Percentiles rank a stretch among this genome's conserved stretches.
These are phyloP conservation scores for Sialis fuliginosa DNA, from an alignment of 2,888 invertebrate genomes.

Conservation along the genomic window DNA sequence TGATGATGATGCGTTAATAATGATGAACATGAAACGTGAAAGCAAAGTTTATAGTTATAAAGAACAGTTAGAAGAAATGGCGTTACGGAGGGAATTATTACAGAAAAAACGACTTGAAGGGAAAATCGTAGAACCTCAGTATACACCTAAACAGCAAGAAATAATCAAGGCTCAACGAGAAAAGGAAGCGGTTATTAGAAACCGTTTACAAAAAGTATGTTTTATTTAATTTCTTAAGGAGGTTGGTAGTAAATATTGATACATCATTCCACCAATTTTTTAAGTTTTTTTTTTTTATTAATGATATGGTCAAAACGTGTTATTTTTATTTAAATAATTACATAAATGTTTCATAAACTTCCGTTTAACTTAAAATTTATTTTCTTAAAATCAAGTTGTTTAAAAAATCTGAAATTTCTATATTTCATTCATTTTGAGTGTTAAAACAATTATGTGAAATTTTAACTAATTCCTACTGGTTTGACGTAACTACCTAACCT, in stretches of 20 bases:
- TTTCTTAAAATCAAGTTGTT: too few relatives aligned
- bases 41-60: slow-evolving; percentile 94
- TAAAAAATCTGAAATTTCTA: too few relatives aligned
- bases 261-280: not conserved
- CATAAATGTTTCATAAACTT: too few relatives aligned
- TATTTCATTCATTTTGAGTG: too few relatives aligned
- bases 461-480: too few relatives aligned
- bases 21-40: slow-evolving; percentile 78
- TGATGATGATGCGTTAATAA: slow-evolving; percentile 27
- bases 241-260: too few relatives aligned
- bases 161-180: slow-evolving; percentile 68
- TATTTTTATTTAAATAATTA: too few relatives aligned
- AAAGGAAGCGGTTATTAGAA: slow-evolving; percentile 65
- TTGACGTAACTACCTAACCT: too few relatives aligned
- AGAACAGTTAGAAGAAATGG: slow-evolving; percentile 89
- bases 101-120: slow-evolving; percentile 71
- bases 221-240: slow-evolving; percentile 6
- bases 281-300: not conserved
- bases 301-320: too few relatives aligned
- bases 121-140: slow-evolving; percentile 50
- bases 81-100: slow-evolving; percentile 80
- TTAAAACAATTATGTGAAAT: too few relatives aligned
- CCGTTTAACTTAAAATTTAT: too few relatives aligned
- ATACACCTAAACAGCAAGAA: slow-evolving; percentile 84
- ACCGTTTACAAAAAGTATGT: slow-evolving; percentile 42